These are phyloP conservation scores for Choristoneura fumiferana DNA, from an alignment of 1,140 invertebrate species.

Conservation along the genomic window DNA sequence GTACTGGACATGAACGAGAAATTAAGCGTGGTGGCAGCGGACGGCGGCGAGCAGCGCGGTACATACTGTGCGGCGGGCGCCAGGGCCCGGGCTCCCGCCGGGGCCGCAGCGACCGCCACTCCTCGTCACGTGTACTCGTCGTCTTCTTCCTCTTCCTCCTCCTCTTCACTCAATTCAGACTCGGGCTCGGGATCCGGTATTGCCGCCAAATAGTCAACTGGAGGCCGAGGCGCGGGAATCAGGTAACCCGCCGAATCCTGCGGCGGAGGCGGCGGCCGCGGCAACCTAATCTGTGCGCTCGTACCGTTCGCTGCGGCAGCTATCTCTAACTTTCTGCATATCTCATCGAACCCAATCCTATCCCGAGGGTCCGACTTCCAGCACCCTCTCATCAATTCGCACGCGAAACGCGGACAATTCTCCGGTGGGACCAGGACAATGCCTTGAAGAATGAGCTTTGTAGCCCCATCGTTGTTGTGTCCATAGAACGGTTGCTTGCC, in stretches of 20 bases:
- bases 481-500: constrained; percentile 93
- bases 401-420: constrained; percentile 87
- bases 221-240: constrained; percentile 58
- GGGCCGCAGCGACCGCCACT: background rate
- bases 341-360: constrained; percentile 85
- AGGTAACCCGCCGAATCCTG: constrained; percentile 63
- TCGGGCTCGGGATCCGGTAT: constrained; percentile 60
- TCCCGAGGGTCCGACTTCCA: constrained; percentile 92
- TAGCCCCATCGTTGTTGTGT: constrained; percentile 90
- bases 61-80: constrained; percentile 50
- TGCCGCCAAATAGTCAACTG: constrained; percentile 76
- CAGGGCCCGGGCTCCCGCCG: background rate
- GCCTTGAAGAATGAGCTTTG: constrained; percentile 90
- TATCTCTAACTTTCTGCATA: constrained; percentile 83
- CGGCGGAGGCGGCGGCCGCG: constrained; percentile 58
- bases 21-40: constrained; percentile 31
- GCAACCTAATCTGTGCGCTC: constrained; percentile 49
- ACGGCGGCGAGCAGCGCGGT: constrained; percentile 46
- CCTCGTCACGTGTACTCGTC: constrained; percentile 66
- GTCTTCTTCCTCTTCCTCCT: constrained; percentile 53
- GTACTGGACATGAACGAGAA: constrained; percentile 51
- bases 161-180: constrained; percentile 50
- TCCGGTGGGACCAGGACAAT: constrained; percentile 91
- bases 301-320: constrained; percentile 46
- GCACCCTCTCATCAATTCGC: constrained; percentile 90